These are phyloP conservation scores for Sebastes minor DNA, from an alignment of 2,797 vertebrate species.

Conservation along the genomic window DNA sequence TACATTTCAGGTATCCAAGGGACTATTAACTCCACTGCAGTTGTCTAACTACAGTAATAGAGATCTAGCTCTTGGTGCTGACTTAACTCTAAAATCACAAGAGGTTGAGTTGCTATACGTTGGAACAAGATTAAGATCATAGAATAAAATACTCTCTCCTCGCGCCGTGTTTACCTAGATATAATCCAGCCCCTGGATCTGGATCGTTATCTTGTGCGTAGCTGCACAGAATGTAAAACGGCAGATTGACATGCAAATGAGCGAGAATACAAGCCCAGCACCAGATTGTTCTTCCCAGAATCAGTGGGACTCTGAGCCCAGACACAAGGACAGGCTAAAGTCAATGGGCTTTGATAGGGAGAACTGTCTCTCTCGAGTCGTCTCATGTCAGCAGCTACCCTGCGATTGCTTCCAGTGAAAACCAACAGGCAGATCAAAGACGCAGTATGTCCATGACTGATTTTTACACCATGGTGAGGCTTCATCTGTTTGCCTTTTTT, in stretches of 20 bases:
- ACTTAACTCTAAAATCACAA: constrained; percentile 12
- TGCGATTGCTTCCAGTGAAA: constrained; percentile 14
- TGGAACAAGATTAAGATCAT: constrained; percentile 26
- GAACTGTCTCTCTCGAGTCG: constrained; percentile 42
- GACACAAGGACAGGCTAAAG: constrained; percentile 63
- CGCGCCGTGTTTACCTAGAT: constrained; percentile 30
- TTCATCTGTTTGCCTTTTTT: constrained; percentile 26
- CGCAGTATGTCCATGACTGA: constrained; percentile 10
- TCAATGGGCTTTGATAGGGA: constrained; percentile 57
- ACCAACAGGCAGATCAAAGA: constrained; percentile 33
- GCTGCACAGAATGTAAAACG: constrained; percentile 40
- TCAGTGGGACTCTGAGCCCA: constrained; percentile 47
- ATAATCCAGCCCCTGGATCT: constrained; percentile 18
- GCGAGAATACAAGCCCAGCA: constrained; percentile 21
- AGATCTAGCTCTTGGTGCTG: constrained; percentile 11
- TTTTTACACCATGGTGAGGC: not conserved
- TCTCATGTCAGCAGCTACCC: constrained; percentile 24
- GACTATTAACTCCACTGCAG: constrained; percentile 1
- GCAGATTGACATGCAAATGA: constrained; percentile 62
- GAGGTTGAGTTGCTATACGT: not conserved
- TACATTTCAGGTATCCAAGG: not conserved
- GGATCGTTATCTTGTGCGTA: constrained; percentile 19
- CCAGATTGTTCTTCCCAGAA: constrained; percentile 44
- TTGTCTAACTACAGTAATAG: constrained; percentile 9
- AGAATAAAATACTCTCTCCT: not conserved